phyloP scores from a whole-genome alignment of 64 coral and sea anemone species.

The Dendronephthya gigantea region DNA sequence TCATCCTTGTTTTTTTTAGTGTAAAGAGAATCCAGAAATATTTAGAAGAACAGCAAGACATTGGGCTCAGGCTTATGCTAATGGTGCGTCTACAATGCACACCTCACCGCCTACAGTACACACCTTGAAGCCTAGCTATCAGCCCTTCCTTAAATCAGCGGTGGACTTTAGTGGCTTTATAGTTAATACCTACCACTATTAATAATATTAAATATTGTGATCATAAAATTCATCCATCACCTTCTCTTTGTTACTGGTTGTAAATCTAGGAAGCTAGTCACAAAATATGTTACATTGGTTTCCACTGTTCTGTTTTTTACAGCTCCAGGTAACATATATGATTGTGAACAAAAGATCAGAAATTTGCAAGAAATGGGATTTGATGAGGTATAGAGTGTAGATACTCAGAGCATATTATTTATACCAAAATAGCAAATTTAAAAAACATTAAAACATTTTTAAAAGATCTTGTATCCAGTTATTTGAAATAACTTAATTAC shows the following conservation, averaged over 20 bases:
- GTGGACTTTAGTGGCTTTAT: too few species aligned
- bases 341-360: constrained; percentile 72
- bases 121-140: too few species aligned
- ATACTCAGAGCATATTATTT: too few species aligned
- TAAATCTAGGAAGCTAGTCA: background rate
- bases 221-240: too few species aligned
- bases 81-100: constrained; percentile 39
- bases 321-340: constrained; percentile 19
- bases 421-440: too few species aligned
- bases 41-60: constrained; percentile 69
- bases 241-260: too few species aligned
- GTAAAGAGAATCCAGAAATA: constrained; percentile 55
- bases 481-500: too few species aligned
- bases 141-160: too few species aligned
- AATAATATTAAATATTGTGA: too few species aligned
- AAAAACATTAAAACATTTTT: too few species aligned
- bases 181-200: background rate
- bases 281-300: background rate
- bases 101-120: background rate
- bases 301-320: constrained; percentile 11
- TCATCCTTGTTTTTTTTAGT: constrained; percentile 34
- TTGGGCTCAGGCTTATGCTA: constrained; percentile 78
- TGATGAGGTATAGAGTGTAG: constrained; percentile 51
- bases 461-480: too few species aligned
- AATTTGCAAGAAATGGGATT: constrained; percentile 86